Base-by-base conservation (phyloP, 1,140 invertebrate genomes). In the Cydia pomonella region DNA sequence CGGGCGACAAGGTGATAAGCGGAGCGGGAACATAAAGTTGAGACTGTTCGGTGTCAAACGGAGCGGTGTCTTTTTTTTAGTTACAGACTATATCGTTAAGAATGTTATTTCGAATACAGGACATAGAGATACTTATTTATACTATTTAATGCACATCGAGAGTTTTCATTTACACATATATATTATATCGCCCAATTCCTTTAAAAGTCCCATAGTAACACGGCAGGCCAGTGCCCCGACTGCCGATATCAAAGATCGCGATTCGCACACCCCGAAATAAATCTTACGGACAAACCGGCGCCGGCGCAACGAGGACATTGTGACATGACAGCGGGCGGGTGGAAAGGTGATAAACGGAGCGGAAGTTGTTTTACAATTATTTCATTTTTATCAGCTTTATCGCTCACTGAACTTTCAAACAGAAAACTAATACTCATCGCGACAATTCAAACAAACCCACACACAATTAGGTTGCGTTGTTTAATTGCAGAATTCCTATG, bases 231-330 rank as follows among this genome's bases (percentile, higher is more conserved):
- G 25, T 18, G 29, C 27, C 64, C 64, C 64, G 29, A 3, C 29
- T 21, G n/a, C 27, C 27, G 64, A 69, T 33, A 38, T 69, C 64
- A 69, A 69, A 69, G 64, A 69, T 69, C n/a, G 64, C 27, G 63
- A 66, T 66, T 66, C 63, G 63, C 62, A 66, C 5, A 16, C 27
- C 41, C 18, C 64, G 18, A 41, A 69, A 73, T 75, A 71, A 75
- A 63, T 72, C 69, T 72, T 38, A 21, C 25, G 63, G 38, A 38
- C 59, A 72, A 64, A 63, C 29, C 73, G 76, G 59, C 76, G 76
- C 73, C 38, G 64, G 69, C 69, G 73, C 69, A 77, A 72, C 64
- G 50, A 73, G 76, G 53, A 75, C 76, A 77, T 53, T 62, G 59
- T 47, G 44, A 74, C 73, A 53, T 72, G 73, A 73, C 59, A 73